A percentile compares a stretch with the other conserved stretches of the same genome.
These are phyloP conservation scores for Cacoxenus indagator DNA, from an alignment of 2,888 invertebrate species.

Conservation along the genomic window DNA sequence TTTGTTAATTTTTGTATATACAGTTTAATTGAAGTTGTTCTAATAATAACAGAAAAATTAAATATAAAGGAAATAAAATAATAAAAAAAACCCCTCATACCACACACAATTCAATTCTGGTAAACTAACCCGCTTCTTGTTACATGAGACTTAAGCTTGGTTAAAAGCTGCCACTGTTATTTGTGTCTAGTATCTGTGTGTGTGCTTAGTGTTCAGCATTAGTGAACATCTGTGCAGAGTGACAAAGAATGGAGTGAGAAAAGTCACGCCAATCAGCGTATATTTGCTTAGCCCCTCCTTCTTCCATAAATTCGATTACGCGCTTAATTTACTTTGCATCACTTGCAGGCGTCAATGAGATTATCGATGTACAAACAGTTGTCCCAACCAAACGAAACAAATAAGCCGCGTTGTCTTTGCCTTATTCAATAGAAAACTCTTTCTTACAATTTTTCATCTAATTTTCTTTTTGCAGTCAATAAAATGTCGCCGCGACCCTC, in stretches of 20 bases:
- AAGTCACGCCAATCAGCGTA: background rate
- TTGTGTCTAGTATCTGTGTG: too few species aligned
- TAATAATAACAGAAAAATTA: too few species aligned
- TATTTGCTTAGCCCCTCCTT: background rate
- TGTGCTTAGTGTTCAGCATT: background rate
- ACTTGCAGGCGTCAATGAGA: constrained; percentile 8
- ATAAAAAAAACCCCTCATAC: too few species aligned
- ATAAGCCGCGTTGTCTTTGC: background rate
- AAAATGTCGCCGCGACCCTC: constrained; percentile 80
- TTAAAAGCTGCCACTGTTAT: too few species aligned
- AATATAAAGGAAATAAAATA: too few species aligned
- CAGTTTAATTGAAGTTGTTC: too few species aligned
- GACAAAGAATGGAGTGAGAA: background rate
- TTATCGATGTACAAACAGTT: background rate
- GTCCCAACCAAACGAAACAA: background rate
- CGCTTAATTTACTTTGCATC: constrained; percentile 9
- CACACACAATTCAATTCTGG: too few species aligned
- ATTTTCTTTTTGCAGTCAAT: constrained; percentile 72
- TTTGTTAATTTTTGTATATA: too few species aligned
- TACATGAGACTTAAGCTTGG: too few species aligned
- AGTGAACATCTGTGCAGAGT: too few species aligned
- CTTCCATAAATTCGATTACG: constrained; percentile 6
- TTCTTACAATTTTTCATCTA: constrained; percentile 3
- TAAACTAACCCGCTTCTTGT: too few species aligned
- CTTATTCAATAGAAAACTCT: background rate